Evolutionary conservation across 2,113 vertebrate genomes (phyloP).

Genomic region (Callopanchax toddi): DNA sequence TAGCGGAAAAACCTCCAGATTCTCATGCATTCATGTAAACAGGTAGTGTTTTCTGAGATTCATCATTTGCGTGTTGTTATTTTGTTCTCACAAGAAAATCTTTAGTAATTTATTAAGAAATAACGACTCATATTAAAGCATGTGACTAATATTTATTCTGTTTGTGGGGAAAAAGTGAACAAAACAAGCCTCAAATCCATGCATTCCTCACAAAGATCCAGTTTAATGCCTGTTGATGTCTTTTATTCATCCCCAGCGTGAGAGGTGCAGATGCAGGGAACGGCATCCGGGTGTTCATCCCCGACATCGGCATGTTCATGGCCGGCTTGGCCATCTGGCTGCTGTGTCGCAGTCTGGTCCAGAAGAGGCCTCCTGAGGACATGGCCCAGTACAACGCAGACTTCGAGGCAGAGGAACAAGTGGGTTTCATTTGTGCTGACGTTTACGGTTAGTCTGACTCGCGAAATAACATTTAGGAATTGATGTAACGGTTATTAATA

Average conservation of each 20-base stretch:
- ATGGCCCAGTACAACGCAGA: conserved; percentile 89
- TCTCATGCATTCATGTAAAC: conserved; percentile 59
- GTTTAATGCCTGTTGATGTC: conserved; percentile 4
- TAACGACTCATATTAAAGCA: too few relatives aligned
- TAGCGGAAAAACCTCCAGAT: conserved; percentile 50
- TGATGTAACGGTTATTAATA: background rate
- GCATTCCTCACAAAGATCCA: too few relatives aligned
- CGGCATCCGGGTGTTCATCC: conserved; percentile 93
- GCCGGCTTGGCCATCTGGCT: conserved; percentile 91
- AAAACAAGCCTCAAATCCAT: too few relatives aligned
- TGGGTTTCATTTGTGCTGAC: conserved; percentile 63
- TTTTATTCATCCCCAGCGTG: conserved; percentile 79
- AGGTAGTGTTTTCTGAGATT: conserved; percentile 42
- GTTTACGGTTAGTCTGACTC: background rate
- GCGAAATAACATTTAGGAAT: background rate
- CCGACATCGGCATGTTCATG: conserved; percentile 95
- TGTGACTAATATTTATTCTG: too few relatives aligned
- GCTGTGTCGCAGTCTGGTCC: conserved; percentile 90
- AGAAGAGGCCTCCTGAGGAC: conserved; percentile 86
- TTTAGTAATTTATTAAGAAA: background rate
- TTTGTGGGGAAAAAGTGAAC: too few relatives aligned
- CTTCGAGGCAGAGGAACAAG: conserved; percentile 92
- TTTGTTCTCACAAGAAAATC: background rate
- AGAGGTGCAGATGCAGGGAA: conserved; percentile 93
- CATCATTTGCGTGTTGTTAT: conserved; percentile 16